phyloP scores from a whole-genome alignment of 64 coral and sea anemone genomes.

The Stylophora pistillata region DNA sequence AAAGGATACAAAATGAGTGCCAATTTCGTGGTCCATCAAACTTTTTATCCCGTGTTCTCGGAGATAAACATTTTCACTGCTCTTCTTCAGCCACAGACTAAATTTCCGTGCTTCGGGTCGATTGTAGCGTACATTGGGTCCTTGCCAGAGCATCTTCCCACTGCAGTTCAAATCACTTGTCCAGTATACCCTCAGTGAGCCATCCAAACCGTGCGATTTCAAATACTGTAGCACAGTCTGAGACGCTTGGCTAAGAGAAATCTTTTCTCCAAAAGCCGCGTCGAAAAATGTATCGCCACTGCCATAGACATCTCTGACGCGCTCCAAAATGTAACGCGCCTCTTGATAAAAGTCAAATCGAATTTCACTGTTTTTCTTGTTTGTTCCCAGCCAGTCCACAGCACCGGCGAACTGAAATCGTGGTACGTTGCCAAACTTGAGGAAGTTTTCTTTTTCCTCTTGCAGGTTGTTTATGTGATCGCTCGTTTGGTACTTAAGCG shows the following conservation, averaged over 20 bases:
- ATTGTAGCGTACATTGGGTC: conserved; percentile 81
- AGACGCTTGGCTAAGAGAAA: conserved; percentile 68
- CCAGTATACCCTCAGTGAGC: conserved; percentile 84
- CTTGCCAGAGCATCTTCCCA: conserved; percentile 92
- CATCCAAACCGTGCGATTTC: conserved; percentile 79
- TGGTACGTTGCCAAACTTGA: conserved; percentile 72
- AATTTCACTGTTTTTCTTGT: conserved; percentile 73
- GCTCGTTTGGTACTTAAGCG: conserved; percentile 66
- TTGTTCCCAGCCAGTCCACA: conserved; percentile 55
- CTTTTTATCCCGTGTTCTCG: conserved; percentile 88
- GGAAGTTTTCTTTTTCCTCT: conserved; percentile 93
- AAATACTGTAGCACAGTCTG: conserved; percentile 83
- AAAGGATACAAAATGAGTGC: conserved; percentile 99
- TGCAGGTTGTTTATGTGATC: conserved; percentile 87
- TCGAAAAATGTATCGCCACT: conserved; percentile 87
- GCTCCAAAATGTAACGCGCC: conserved; percentile 78
- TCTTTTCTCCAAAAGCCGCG: conserved; percentile 76
- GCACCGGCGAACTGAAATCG: conserved; percentile 74
- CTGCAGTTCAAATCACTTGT: conserved; percentile 85
- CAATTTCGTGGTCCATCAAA: conserved; percentile 96
- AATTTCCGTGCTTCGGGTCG: conserved; percentile 87
- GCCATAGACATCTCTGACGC: conserved; percentile 79
- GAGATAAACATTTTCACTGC: conserved; percentile 86
- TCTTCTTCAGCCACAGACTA: conserved; percentile 86
- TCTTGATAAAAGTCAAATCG: conserved; percentile 90